A percentile compares a stretch with the other conserved stretches of the same genome.
These are phyloP conservation scores for Eurypyga helias DNA, from an alignment of 2,113 vertebrate species.

Conservation along the genomic window DNA sequence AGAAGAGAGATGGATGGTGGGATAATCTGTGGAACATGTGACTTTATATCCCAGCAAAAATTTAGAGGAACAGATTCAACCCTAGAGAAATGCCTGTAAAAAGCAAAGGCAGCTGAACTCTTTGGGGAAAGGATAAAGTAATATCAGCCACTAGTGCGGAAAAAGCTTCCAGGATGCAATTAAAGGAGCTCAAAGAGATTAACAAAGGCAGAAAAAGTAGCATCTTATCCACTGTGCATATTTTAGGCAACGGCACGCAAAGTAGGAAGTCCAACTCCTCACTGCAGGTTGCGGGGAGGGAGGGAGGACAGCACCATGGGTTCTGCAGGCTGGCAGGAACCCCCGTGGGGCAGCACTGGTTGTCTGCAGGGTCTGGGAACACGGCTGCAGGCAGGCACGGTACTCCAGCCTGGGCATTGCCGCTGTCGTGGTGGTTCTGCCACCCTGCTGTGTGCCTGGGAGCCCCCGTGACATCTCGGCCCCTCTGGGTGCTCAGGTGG, in stretches of 20 bases:
- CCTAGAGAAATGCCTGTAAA: conserved; percentile 32
- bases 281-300: neutral
- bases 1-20: neutral
- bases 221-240: neutral
- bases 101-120: conserved; percentile 32
- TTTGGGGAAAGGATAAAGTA: conserved; percentile 14
- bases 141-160: neutral
- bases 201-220: neutral
- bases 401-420: fast-evolving
- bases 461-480: fast-evolving
- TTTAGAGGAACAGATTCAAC: neutral
- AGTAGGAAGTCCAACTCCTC: neutral
- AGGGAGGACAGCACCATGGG: fast-evolving
- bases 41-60: neutral
- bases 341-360: fast-evolving
- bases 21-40: neutral
- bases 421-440: neutral
- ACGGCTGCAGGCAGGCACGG: fast-evolving
- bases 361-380: neutral
- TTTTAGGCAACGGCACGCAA: fast-evolving
- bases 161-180: conserved; percentile 39
- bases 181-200: neutral
- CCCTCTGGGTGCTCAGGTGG: fast-evolving
- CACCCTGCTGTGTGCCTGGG: fast-evolving
- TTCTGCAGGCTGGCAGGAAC: neutral